Conservation (phyloP, 2,113 vertebrate genomes). For the Mesocricetus auratus region DNA sequence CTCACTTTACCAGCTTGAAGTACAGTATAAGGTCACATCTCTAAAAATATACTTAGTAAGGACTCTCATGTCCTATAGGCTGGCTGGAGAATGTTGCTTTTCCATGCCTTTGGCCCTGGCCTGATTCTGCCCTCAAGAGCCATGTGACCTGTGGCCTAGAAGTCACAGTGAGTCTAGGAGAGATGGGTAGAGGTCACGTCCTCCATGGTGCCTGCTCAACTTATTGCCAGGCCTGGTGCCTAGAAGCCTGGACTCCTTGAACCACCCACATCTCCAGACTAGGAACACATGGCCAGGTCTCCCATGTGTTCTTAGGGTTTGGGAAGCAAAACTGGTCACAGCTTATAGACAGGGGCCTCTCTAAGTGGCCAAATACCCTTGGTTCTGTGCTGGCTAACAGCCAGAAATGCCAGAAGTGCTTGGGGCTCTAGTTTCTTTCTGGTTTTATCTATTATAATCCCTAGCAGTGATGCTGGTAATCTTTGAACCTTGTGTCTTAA, state of each 20-base stretch:
- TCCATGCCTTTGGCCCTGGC: background rate
- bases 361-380: background rate
- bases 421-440: background rate
- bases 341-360: rapidly evolving
- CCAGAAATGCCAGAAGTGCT: background rate
- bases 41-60: background rate
- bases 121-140: background rate
- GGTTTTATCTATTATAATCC: background rate
- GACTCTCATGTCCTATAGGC: background rate
- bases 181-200: background rate
- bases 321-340: background rate
- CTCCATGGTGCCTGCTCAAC: background rate
- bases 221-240: background rate
- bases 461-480: background rate
- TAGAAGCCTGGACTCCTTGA: background rate
- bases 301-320: background rate
- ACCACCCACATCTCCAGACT: background rate
- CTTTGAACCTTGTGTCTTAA: background rate
- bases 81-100: background rate
- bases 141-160: background rate
- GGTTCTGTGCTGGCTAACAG: background rate
- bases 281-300: background rate
- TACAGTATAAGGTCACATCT: background rate
- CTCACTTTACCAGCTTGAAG: conserved; percentile 18
- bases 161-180: background rate